Base-by-base conservation (phyloP, 23 tunicate genomes). In the Aplidium turbinatum region DNA sequence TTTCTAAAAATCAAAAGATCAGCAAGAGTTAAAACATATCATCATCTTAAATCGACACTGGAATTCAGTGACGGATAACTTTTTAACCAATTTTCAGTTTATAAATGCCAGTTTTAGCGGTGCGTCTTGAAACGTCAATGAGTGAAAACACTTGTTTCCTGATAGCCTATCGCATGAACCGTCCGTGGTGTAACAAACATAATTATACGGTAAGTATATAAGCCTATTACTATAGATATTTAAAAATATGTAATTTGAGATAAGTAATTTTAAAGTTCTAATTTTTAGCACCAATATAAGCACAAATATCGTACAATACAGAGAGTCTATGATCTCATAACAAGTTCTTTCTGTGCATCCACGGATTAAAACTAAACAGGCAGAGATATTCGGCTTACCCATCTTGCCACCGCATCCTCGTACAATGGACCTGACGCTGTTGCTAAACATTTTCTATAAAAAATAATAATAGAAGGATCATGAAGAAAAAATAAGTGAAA, bases 361-460 rank as follows among this genome's bases (percentile, higher is more conserved):
- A 42, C 50, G 50, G 50, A 9, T 42, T 42, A 42, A 42, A 42
- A 9, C 11, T 16, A 42, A 42, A 42, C 11, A 42, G 11, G 50
- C 11, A 9, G 50, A 16, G 50, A 42, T 9, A 42, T 9, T 9
- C 16, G 18, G 25, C 73, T 81, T 68, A 81, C 87, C 87, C 1
- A 81, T 26, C 20, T 47, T 56, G 21, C 60, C 84, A 13, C 83
- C 48, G 67, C 96, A 88, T 2, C 88, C 96, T 58, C 64, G 81
- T 3, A 88, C 75, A 18, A 81, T 86, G 0, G 72, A 58, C 42
- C 86, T 85, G 45, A 81, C 76, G 36, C 83, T 75, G 82, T 76
- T 81, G 79, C 96, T 81, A 63, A 81, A 47, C 87, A 88, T 88
- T 63, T 76, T 87, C 96, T 88, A 80, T 26, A 57, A 76, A 51